phyloP scores from a whole-genome alignment of 2,113 vertebrate genomes.

The Herpailurus yagouaroundi region DNA sequence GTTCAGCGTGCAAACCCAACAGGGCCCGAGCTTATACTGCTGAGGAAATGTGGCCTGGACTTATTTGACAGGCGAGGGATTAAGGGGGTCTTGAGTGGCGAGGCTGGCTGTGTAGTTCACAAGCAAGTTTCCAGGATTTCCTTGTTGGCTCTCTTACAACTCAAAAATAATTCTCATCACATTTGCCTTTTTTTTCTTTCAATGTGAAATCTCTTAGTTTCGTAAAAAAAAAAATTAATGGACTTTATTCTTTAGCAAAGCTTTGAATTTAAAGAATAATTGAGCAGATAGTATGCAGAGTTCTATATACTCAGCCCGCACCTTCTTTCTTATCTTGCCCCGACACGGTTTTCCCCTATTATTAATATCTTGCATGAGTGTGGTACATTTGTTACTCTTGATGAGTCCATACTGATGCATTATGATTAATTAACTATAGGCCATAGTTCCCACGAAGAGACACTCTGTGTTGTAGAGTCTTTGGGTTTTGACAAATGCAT shows the following conservation, averaged over 20 bases:
- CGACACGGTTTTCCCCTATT: background rate
- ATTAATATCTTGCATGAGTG: background rate
- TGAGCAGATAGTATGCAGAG: background rate
- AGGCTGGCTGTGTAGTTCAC: background rate
- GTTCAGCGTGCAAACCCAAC: background rate
- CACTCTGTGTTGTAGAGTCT: background rate
- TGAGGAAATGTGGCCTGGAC: background rate
- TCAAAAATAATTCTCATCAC: slow-evolving; percentile 16
- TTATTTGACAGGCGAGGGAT: background rate
- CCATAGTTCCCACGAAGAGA: background rate
- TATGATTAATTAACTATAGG: background rate
- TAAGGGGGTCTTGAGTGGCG: too few relatives aligned
- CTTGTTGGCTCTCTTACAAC: background rate
- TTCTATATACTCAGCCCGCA: background rate
- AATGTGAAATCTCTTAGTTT: background rate
- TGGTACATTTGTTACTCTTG: background rate
- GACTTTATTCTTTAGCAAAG: background rate
- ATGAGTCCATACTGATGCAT: background rate
- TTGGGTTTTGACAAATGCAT: background rate
- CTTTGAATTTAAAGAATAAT: background rate
- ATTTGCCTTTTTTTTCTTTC: background rate
- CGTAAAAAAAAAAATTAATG: background rate
- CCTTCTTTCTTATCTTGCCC: background rate
- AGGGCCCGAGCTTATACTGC: background rate
- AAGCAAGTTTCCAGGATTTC: background rate